These are phyloP conservation scores for Ips nitidus DNA, from an alignment of 1,140 invertebrate genomes.

Conservation along the genomic window DNA sequence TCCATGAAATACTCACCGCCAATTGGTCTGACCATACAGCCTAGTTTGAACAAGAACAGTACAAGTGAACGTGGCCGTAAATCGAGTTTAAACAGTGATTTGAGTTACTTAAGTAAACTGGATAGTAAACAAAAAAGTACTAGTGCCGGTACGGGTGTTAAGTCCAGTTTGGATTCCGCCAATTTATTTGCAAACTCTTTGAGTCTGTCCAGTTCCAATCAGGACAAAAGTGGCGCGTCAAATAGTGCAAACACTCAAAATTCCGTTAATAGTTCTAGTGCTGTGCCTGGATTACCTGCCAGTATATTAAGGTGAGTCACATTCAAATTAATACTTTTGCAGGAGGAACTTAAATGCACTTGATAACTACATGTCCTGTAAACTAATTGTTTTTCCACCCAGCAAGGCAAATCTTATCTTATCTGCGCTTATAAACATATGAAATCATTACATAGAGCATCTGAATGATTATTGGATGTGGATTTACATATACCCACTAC, in stretches of 20 bases:
- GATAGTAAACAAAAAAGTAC: constrained; percentile 41
- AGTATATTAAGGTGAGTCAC: constrained; percentile 56
- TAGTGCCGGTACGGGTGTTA: constrained; percentile 34
- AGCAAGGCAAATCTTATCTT: constrained; percentile 17
- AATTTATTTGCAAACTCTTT: constrained; percentile 51
- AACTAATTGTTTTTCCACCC: neutral
- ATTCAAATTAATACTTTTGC: neutral
- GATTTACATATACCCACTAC: constrained; percentile 12
- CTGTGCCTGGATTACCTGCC: constrained; percentile 48
- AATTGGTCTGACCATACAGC: constrained; percentile 46
- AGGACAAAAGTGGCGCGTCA: constrained; percentile 42
- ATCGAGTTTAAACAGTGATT: constrained; percentile 39
- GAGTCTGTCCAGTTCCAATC: constrained; percentile 46
- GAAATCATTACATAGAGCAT: constrained; percentile 10
- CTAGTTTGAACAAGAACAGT: constrained; percentile 35
- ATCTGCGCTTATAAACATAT: constrained; percentile 11
- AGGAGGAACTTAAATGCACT: neutral
- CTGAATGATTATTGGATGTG: neutral
- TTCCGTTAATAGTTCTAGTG: constrained; percentile 43
- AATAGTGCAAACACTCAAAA: constrained; percentile 41
- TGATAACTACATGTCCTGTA: constrained; percentile 4
- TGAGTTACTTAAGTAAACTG: constrained; percentile 42
- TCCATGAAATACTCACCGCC: constrained; percentile 42
- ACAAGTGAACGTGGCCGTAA: constrained; percentile 31
- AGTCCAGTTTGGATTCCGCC: constrained; percentile 39